phyloP scores from a whole-genome alignment of 2,113 vertebrate species.

The Capreolus pygargus region DNA sequence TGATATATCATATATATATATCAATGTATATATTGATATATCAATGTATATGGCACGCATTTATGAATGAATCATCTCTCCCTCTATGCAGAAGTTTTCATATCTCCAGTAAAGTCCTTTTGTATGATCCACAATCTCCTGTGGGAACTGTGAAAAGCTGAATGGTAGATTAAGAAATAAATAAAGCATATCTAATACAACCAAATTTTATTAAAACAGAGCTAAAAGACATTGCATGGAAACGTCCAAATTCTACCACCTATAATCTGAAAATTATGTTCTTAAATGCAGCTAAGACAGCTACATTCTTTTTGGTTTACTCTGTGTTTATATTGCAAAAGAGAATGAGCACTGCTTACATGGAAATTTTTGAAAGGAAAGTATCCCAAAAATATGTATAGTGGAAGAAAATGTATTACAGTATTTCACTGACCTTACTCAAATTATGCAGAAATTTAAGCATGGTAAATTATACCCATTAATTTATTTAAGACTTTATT shows the following conservation, averaged over 20 bases:
- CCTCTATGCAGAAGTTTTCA: background rate
- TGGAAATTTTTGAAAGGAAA: background rate
- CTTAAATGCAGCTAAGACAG: background rate
- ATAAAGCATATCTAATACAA: background rate
- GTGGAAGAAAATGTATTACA: background rate
- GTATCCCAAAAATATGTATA: background rate
- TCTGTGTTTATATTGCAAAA: background rate
- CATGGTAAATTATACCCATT: background rate
- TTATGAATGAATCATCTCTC: background rate
- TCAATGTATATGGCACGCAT: background rate
- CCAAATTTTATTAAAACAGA: constrained; percentile 28
- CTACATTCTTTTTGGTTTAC: background rate
- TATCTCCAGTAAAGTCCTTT: background rate
- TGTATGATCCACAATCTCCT: background rate
- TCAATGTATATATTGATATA: background rate
- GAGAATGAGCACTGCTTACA: background rate
- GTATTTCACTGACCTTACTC: constrained; percentile 19
- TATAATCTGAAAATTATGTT: constrained; percentile 11
- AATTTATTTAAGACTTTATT: constrained; percentile 42
- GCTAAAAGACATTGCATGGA: background rate
- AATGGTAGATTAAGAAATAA: background rate
- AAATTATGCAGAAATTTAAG: constrained; percentile 14
- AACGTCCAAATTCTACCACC: background rate
- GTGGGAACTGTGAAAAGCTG: background rate
- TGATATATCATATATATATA: background rate